Base-by-base conservation (phyloP, 2,888 invertebrate species). In the Morinoia aosen region DNA sequence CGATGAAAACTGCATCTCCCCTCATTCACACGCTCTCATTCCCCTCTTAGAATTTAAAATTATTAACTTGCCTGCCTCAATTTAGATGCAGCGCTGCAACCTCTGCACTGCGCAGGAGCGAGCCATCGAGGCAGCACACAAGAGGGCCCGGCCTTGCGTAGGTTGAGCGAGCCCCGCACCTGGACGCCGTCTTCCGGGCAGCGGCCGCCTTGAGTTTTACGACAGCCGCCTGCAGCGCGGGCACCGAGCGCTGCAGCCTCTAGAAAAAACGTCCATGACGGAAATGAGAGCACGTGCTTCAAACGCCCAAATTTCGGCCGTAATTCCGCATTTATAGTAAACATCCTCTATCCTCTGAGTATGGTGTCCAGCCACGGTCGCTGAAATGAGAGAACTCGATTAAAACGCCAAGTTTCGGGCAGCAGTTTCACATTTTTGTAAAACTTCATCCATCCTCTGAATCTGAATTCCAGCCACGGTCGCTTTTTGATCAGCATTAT, bases 211-310 rank as follows among this genome's bases (percentile, higher is more conserved):
- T 76, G 76, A 76, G 76, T 33, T 61, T 61, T 61, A 76, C 33
- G 76, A 76, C 76, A 16, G 76, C 33, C 76, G 19, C 76, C 25
- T 76, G 76, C 76, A 76, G 76, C 12, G 61, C 14, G 61, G 76
- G 25, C 76, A 25, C 76, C 76, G 48, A 48, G 48, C 76, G 76
- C 19, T 76, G 76, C 76, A 76, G 76, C 76, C 33, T 76, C 76
- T 76, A 33, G 33, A 76, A 76, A 76, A 76, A 76, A 76, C 76
- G 76, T 76, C 76, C 76, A 76, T 76, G 76, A 76, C 76, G 33
- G 76, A 76, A 76, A 76, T 76, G 76, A 76, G 76, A 76, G 76
- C 76, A 76, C 76, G 76, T 76, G 76, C 76, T 76, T 33, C 16
- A 10, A 33, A 33, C 76, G 10, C 33, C 25, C 14, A 16, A 76